These are phyloP conservation scores for Pelmatolapia mariae DNA, from an alignment of 2,113 vertebrate genomes.

Conservation along the genomic window DNA sequence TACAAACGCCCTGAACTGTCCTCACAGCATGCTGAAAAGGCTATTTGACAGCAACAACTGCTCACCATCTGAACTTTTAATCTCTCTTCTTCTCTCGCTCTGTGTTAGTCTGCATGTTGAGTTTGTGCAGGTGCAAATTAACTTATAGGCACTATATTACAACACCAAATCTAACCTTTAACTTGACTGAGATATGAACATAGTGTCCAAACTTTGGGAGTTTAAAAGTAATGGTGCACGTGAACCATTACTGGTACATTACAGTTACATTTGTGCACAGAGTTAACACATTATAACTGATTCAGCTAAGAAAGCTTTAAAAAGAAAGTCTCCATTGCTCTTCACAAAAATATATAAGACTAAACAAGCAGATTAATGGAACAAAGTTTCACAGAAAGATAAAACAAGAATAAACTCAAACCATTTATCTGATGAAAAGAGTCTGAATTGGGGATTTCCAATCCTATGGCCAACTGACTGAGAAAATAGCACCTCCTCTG, in stretches of 20 bases:
- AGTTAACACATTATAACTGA: neutral
- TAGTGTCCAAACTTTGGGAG: neutral
- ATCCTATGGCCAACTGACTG: neutral
- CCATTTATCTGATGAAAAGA: neutral
- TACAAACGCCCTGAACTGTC: neutral
- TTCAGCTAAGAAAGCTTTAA: neutral
- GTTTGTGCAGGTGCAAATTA: neutral
- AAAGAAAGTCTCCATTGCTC: neutral
- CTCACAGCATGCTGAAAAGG: neutral
- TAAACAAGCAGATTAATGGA: neutral
- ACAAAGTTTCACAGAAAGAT: neutral
- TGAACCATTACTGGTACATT: neutral
- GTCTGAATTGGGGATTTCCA: neutral
- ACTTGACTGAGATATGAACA: neutral
- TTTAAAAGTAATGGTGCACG: neutral
- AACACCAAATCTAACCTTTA: neutral
- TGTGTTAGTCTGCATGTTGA: neutral
- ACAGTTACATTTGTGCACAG: neutral
- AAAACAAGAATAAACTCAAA: neutral
- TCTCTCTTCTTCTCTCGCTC: neutral
- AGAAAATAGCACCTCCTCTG: neutral
- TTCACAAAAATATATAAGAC: neutral
- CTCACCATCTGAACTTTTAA: neutral
- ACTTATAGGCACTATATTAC: neutral
- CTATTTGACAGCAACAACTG: neutral